A percentile compares a stretch with the other conserved stretches of the same genome.
phyloP scores from a whole-genome alignment of 1,140 invertebrate genomes.

The Cydia pomonella region DNA sequence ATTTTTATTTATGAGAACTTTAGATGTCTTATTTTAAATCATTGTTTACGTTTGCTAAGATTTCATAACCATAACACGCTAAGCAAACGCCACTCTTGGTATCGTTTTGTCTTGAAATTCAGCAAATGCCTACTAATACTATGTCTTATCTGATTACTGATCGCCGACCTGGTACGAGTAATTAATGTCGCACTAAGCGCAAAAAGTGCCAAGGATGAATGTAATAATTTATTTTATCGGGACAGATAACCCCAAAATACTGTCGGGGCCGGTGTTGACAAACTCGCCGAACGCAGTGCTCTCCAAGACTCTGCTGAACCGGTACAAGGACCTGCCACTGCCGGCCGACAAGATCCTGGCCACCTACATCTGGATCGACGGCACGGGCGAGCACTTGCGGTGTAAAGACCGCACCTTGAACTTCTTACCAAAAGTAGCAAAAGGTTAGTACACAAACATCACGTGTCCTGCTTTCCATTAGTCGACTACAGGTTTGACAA shows the following conservation, averaged over 20 bases:
- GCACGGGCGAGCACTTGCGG: slow-evolving; percentile 92
- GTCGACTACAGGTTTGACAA: slow-evolving; percentile 12
- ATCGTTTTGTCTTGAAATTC: not conserved
- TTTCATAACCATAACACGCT: not conserved
- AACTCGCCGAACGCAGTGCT: slow-evolving; percentile 78
- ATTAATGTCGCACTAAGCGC: not conserved
- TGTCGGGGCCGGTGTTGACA: slow-evolving; percentile 70
- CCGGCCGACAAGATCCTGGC: slow-evolving; percentile 90
- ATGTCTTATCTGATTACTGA: slow-evolving; percentile 35
- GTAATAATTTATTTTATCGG: slow-evolving; percentile 29
- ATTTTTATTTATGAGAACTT: slow-evolving; percentile 34
- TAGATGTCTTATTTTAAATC: slow-evolving; percentile 27
- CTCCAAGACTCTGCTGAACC: slow-evolving; percentile 87
- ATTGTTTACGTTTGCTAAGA: not conserved
- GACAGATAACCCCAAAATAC: slow-evolving; percentile 74
- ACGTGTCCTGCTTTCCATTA: slow-evolving; percentile 13
- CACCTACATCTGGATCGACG: slow-evolving; percentile 98
- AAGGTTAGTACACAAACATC: slow-evolving; percentile 78
- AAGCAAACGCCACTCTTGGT: not conserved
- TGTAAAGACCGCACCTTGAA: slow-evolving; percentile 94
- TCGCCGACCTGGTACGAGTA: slow-evolving; percentile 36
- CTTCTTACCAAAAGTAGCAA: slow-evolving; percentile 86
- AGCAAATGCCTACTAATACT: not conserved
- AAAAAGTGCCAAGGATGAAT: not conserved
- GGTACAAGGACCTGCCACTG: slow-evolving; percentile 88